Conservation (phyloP, 1,140 invertebrate genomes). For the Calliphora vicina region DNA sequence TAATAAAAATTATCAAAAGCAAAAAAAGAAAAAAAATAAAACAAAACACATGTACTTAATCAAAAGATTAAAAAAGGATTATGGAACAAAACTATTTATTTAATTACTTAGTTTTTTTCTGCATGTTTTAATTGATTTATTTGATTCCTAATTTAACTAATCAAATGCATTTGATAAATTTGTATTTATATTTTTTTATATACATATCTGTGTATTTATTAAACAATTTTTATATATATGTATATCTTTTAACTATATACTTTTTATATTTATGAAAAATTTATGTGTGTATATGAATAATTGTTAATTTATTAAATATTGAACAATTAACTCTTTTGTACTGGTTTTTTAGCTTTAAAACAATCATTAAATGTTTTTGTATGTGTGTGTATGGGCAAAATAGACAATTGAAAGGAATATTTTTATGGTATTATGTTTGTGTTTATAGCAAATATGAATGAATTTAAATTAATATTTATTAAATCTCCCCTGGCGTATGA, state of each 20-base stretch:
- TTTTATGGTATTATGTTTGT: too few relatives aligned
- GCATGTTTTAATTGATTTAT: constrained; percentile 63
- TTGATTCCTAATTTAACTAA: constrained; percentile 51
- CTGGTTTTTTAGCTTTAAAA: not conserved
- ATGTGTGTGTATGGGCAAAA: not conserved
- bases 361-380: not conserved
- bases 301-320: too few relatives aligned
- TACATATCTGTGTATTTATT: not conserved
- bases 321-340: not conserved
- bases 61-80: constrained; percentile 9
- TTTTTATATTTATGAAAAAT: not conserved
- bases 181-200: too few relatives aligned
- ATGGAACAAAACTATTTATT: constrained; percentile 45
- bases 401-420: too few relatives aligned
- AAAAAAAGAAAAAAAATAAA: not conserved
- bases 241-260: too few relatives aligned
- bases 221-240: not conserved
- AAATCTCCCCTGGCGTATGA: not conserved
- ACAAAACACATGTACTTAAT: not conserved
- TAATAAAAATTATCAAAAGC: not conserved
- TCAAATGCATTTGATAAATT: not conserved
- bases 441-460: too few relatives aligned
- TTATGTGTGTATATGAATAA: too few relatives aligned
- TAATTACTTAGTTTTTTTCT: constrained; percentile 60
- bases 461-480: not conserved